Evolutionary conservation across 2,113 vertebrate species (phyloP), one percentile per base, ranked within the genome.

Genomic region (Panurus biarmicus): DNA sequence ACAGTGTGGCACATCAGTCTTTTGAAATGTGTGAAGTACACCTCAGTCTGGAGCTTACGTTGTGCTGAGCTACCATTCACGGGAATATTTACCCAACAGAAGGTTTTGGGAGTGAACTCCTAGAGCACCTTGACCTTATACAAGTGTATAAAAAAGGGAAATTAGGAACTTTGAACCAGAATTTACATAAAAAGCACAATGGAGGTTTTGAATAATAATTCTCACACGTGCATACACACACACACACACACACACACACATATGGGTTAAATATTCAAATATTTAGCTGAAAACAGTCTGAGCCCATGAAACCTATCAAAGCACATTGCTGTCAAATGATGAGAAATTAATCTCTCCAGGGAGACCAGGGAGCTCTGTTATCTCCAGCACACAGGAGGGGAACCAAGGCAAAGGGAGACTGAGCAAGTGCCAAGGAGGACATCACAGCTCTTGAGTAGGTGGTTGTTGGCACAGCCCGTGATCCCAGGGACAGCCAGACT

Each of bases 261-360:
- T 18, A 35, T 5, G 23, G 21, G 24, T 70, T 66, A 91, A 69
- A 50, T 48, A 7, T 73, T 58, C 83, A 69, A 76, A 61, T 73
- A 50, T 66, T 64, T 53, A 10, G 11, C 50, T 64, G 36, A 65
- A 77, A 88, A 45, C 33, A 50, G 60, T 56, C 79, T 65, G n/a
- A 77, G 66, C 35, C 71, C 38, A 51, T 73, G 60, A 31, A 62
- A 47, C 35, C 21, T 66, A 54, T 66, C 64, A 58, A 83, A 83
- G 29, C 26, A 38, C 0, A 1, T 4, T 70, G 53, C 54, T 65
- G 66, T n/a, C 20, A 50, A 66, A 48, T 0, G 2, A 60, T 31
- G 44, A 92, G 70, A 57, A 81, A 81, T 44, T 72, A 56, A 67
- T 35, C 45, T 50, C 23, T 67, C 19, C 47, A 36, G 24, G 60